These are phyloP conservation scores for Palythoa grandis DNA, from an alignment of 92 coral and sea anemone genomes.

Conservation along the genomic window DNA sequence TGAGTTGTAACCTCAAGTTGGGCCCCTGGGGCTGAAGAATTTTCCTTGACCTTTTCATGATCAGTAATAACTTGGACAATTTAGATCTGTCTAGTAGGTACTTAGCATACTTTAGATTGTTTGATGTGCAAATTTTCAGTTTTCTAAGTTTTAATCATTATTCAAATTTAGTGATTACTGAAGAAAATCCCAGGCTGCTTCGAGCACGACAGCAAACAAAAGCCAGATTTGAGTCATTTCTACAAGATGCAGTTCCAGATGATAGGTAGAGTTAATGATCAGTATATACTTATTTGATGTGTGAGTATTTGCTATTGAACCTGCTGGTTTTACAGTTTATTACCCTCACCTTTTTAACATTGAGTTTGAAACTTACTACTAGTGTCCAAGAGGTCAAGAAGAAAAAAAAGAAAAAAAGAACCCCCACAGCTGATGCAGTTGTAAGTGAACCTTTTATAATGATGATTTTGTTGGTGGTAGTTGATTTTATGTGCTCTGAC, in stretches of 20 bases:
- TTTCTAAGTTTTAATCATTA: not conserved
- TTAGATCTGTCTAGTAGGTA: not conserved
- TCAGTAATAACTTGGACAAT: too few species aligned
- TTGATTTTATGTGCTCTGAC: too few species aligned
- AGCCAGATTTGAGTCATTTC: constrained; percentile 89
- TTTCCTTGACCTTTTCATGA: too few species aligned
- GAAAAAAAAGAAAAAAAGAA: constrained; percentile 81
- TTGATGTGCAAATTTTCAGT: not conserved
- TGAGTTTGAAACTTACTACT: not conserved
- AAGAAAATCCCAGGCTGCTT: constrained; percentile 67
- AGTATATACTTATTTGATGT: not conserved
- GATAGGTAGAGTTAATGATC: constrained; percentile 55
- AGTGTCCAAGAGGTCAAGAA: constrained; percentile 78
- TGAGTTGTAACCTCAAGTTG: too few species aligned
- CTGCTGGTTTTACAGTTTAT: not conserved
- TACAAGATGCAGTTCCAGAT: constrained; percentile 81
- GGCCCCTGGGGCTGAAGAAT: too few species aligned
- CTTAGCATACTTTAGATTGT: not conserved
- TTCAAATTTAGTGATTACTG: constrained; percentile 54
- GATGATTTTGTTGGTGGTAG: not conserved
- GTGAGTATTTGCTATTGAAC: too few species aligned
- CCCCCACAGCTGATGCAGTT: constrained; percentile 89
- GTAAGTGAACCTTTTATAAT: constrained; percentile 39
- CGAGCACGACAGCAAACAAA: constrained; percentile 78
- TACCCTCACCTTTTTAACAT: not conserved